Evolutionary conservation across 2,888 invertebrate species (phyloP).

Genomic region (Perizoma affinitatum): DNA sequence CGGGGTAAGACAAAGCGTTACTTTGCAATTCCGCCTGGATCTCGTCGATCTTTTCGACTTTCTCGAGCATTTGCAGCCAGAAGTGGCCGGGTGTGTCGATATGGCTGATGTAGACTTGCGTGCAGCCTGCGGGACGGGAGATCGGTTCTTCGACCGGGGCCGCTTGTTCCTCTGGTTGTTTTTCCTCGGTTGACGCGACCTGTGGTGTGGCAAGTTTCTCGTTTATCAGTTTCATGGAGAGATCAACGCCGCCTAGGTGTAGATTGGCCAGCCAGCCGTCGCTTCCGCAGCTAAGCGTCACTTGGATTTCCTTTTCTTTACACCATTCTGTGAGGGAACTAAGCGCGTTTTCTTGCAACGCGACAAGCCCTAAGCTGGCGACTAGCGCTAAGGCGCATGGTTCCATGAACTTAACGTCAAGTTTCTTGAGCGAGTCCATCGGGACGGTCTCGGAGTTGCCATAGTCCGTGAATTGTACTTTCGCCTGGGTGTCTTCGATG

Average conservation of each 20-base stretch:
- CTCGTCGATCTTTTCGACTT: constrained; percentile 80
- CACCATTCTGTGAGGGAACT: constrained; percentile 69
- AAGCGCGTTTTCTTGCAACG: constrained; percentile 67
- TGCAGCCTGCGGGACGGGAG: constrained; percentile 65
- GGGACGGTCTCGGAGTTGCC: constrained; percentile 86
- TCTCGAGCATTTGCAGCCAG: constrained; percentile 87
- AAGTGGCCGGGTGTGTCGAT: constrained; percentile 90
- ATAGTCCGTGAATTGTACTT: constrained; percentile 87
- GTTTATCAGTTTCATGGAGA: constrained; percentile 76
- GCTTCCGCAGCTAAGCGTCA: constrained; percentile 78
- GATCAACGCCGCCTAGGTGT: constrained; percentile 76
- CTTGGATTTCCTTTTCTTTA: constrained; percentile 79
- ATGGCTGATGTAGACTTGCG: constrained; percentile 86
- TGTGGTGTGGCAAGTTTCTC: constrained; percentile 70
- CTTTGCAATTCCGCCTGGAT: constrained; percentile 87
- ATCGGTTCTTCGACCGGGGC: constrained; percentile 56
- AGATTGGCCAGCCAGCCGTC: constrained; percentile 84
- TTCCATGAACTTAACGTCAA: constrained; percentile 76
- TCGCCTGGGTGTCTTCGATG: constrained; percentile 68
- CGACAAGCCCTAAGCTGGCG: constrained; percentile 67
- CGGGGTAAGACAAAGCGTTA: constrained; percentile 76
- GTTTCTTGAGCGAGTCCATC: constrained; percentile 68
- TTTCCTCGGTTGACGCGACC: constrained; percentile 48
- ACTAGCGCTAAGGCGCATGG: constrained; percentile 69
- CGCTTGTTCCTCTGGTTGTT: constrained; percentile 29